phyloP scores from a whole-genome alignment of 2,113 vertebrate genomes.

The Psilopogon haemacephalus region DNA sequence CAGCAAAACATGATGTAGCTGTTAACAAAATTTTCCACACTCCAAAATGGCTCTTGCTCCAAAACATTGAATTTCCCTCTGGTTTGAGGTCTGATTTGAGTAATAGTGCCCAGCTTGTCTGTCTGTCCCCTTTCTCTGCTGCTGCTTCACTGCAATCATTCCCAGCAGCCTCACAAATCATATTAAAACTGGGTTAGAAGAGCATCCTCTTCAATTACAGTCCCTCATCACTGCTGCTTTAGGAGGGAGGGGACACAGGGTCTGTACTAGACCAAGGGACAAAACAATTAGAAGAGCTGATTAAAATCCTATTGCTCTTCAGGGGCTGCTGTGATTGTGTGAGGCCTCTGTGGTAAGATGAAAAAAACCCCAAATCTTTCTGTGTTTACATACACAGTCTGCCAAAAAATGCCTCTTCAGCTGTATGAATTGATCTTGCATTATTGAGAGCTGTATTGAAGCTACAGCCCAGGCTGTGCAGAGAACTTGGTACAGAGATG shows the following conservation, averaged over 20 bases:
- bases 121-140: neutral
- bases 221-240: neutral
- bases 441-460: neutral
- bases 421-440: fast-evolving
- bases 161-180: neutral
- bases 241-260: neutral
- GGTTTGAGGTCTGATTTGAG: neutral
- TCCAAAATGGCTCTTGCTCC: neutral
- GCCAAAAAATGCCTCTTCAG: neutral
- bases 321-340: neutral
- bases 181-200: neutral
- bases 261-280: neutral
- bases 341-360: neutral
- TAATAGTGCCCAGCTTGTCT: neutral
- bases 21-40: neutral
- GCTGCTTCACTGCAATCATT: neutral
- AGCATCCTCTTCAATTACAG: neutral
- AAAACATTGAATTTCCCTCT: neutral
- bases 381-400: neutral
- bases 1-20: neutral
- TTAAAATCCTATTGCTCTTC: neutral
- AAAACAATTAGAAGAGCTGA: constrained; percentile 1
- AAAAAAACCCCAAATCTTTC: neutral
- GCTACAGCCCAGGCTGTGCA: too few relatives aligned
- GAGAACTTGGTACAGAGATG: neutral